Base-by-base conservation (phyloP, 1,140 invertebrate genomes). In the Lordiphosa collinella region DNA sequence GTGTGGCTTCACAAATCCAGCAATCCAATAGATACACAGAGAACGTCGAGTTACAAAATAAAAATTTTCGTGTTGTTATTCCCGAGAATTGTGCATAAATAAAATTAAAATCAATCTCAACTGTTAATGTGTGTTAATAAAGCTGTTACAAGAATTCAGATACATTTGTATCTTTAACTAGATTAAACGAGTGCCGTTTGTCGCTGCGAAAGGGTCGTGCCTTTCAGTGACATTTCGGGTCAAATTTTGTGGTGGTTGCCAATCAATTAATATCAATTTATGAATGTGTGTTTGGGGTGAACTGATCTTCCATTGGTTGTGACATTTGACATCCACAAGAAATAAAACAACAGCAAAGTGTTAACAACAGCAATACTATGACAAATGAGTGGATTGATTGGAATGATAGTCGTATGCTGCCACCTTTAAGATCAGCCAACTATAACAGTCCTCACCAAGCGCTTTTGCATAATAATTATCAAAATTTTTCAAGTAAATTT, bases 381-480 rank as follows among this genome's bases (percentile, higher is more conserved):
- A 89, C 88, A 72, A 89, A 89, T 76, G 88, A 89, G 56, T 89
- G 88, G 88, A 89, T 89, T 53, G 87, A 89, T 79, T 89, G 87
- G 87, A 72, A 71, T 47, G 88, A 89, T 67, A 72, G 72, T 59
- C 85, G 87, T 51, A 71, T 89, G 71, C 64, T 87, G 65, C 78
- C 80, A 36, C 88, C 88, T 2, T 37, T 89, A 44, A 74, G 85
- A 50, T 68, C 68, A 35, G 54, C 68, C n/a, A 76, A 86, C 60
- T 86, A 86, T 46, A 88, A 65, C 44, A 46, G 59, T 41, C 53
- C 72, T 40, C 54, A 63, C 22, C 76, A 68, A 47, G 68, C 57
- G 13, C 70, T 84, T 55, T 38, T 68, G n/a, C 63, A 65, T 46
- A 86, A 86, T 49, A 80, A 70, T 43, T 85, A 79, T 54, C 74